Conservation (phyloP, 2,888 invertebrate species). For the Andrena fulva region DNA sequence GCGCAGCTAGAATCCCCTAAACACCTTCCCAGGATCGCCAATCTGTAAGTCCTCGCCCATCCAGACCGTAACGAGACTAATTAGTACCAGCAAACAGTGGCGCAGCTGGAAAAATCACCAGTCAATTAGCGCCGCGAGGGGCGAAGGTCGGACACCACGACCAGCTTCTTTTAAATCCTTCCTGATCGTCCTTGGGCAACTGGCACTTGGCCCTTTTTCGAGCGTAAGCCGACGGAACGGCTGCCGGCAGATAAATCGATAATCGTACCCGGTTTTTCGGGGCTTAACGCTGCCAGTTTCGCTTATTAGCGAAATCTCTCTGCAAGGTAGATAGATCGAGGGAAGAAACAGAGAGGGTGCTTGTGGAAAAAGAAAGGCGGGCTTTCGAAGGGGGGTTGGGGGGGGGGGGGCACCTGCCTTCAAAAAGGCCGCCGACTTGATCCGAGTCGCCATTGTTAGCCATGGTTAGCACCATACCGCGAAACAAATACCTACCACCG, state of each 20-base stretch:
- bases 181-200: conserved; percentile 27
- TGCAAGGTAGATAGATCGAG: conserved; percentile 34
- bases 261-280: conserved; percentile 60
- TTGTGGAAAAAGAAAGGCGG: conserved; percentile 28
- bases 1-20: not conserved
- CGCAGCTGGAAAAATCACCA: conserved; percentile 39
- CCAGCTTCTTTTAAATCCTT: conserved; percentile 30
- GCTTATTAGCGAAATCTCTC: conserved; percentile 78
- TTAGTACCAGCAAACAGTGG: conserved; percentile 52
- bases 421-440: conserved; percentile 74
- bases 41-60: not conserved
- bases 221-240: conserved; percentile 34
- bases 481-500: conserved; percentile 71
- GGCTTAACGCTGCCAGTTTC: conserved; percentile 50
- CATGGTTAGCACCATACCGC: conserved; percentile 67
- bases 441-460: conserved; percentile 64
- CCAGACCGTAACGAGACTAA: conserved; percentile 25
- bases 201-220: conserved; percentile 6
- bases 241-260: conserved; percentile 58
- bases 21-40: not conserved
- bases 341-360: conserved; percentile 35
- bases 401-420: conserved; percentile 64
- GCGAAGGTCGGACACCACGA: conserved; percentile 6
- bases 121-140: conserved; percentile 37
- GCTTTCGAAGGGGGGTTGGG: not conserved